phyloP scores from a whole-genome alignment of 2,888 invertebrate species.

The Iphiclides podalirius region DNA sequence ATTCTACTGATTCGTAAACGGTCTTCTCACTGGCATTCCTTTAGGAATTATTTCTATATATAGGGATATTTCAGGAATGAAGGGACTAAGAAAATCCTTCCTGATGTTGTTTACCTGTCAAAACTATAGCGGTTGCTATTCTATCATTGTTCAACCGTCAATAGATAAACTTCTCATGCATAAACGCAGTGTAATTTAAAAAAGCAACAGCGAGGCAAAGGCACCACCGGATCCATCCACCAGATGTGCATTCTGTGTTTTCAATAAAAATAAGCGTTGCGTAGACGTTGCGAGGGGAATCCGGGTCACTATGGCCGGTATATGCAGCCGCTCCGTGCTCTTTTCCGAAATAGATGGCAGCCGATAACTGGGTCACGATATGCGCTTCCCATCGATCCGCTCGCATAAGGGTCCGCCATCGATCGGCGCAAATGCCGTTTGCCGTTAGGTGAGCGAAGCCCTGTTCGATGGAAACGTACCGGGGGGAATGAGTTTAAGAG shows the following conservation, averaged over 20 bases:
- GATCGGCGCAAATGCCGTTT: conserved; percentile 7
- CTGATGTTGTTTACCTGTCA: too few relatives aligned
- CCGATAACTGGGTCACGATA: conserved; percentile 67
- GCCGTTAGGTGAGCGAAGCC: not conserved
- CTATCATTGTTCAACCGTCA: too few relatives aligned
- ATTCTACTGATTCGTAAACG: not conserved
- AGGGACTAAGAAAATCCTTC: too few relatives aligned
- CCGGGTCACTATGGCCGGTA: conserved; percentile 61
- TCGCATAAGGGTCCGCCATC: conserved; percentile 23
- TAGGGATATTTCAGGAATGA: too few relatives aligned
- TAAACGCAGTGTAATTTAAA: too few relatives aligned
- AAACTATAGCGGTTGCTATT: too few relatives aligned
- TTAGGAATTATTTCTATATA: too few relatives aligned
- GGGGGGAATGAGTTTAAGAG: too few relatives aligned
- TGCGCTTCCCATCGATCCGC: conserved; percentile 43
- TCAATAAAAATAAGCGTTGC: conserved; percentile 19
- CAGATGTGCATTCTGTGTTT: conserved; percentile 17
- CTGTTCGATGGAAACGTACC: too few relatives aligned
- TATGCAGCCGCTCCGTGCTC: conserved; percentile 69
- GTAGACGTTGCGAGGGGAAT: conserved; percentile 32
- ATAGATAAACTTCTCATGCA: too few relatives aligned
- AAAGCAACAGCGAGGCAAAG: not conserved
- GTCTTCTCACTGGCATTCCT: too few relatives aligned
- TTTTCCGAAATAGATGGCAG: conserved; percentile 66
- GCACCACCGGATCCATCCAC: not conserved